Percentiles rank a stretch among this genome's conserved stretches.
These are phyloP conservation scores for Montipora capricornis DNA, from an alignment of 64 coral and sea anemone genomes.

Conservation along the genomic window DNA sequence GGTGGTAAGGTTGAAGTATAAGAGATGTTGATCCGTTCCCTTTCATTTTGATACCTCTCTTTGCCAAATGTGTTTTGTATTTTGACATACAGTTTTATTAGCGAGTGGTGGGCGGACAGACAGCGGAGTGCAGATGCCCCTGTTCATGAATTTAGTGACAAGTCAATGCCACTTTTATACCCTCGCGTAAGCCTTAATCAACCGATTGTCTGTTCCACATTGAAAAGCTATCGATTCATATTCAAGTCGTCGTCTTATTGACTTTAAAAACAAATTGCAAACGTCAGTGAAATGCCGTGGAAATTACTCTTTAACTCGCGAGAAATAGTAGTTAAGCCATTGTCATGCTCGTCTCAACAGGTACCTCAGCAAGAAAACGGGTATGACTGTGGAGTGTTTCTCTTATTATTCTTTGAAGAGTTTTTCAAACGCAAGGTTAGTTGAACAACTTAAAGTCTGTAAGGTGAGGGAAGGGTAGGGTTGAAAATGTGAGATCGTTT, in stretches of 20 bases:
- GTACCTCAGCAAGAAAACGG: not conserved
- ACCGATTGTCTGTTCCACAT: not conserved
- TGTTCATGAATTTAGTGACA: not conserved
- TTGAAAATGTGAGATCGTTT: too few relatives aligned
- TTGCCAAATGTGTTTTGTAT: not conserved
- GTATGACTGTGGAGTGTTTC: not conserved
- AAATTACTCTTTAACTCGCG: too few relatives aligned
- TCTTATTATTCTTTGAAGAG: slow-evolving; percentile 29
- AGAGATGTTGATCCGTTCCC: too few relatives aligned
- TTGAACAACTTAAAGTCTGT: not conserved
- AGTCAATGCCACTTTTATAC: slow-evolving; percentile 31
- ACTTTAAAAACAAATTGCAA: too few relatives aligned
- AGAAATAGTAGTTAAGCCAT: not conserved
- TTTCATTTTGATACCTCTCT: too few relatives aligned
- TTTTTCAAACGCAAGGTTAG: slow-evolving; percentile 46
- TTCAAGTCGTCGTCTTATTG: too few relatives aligned
- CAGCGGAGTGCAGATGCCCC: not conserved
- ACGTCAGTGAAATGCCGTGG: too few relatives aligned
- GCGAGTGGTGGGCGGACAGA: slow-evolving; percentile 22
- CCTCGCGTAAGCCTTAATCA: slow-evolving; percentile 40
- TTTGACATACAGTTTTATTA: slow-evolving; percentile 39
- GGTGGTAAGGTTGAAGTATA: too few relatives aligned
- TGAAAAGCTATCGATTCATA: too few relatives aligned
- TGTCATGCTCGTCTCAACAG: slow-evolving; percentile 4
- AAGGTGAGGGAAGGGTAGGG: too few relatives aligned